Evolutionary conservation across 2,113 vertebrate species (phyloP).

Genomic region (Dasypus novemcinctus): DNA sequence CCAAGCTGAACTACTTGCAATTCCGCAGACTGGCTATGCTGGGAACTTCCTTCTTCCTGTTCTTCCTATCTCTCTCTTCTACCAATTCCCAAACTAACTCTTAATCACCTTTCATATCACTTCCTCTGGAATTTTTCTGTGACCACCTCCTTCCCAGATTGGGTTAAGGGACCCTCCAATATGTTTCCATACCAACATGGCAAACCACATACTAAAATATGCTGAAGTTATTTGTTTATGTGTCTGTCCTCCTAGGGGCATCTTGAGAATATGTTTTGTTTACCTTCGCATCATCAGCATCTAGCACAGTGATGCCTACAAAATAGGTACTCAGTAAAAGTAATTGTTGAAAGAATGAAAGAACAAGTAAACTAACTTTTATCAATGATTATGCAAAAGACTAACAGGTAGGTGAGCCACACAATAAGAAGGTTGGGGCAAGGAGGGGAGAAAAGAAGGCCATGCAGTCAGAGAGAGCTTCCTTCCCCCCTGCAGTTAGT

Average conservation of each 20-base stretch:
- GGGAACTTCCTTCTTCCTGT: background rate
- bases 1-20: background rate
- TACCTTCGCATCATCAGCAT: background rate
- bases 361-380: background rate
- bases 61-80: background rate
- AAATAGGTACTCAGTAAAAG: conserved; percentile 40
- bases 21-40: background rate
- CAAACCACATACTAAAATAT: background rate
- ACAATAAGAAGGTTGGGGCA: background rate
- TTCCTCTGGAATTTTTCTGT: background rate
- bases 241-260: background rate
- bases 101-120: background rate
- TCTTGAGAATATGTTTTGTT: conserved; percentile 25
- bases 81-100: background rate
- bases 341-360: background rate
- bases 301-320: background rate
- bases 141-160: background rate
- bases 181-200: conserved; percentile 43
- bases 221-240: background rate
- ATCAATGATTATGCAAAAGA: background rate
- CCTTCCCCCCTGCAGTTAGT: background rate
- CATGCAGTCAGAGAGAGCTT: background rate
- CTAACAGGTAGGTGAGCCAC: background rate
- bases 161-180: background rate
- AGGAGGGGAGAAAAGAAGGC: background rate